These are phyloP conservation scores for Microcebus lehilahytsara DNA, from an alignment of 2,113 vertebrate genomes.

Conservation along the genomic window DNA sequence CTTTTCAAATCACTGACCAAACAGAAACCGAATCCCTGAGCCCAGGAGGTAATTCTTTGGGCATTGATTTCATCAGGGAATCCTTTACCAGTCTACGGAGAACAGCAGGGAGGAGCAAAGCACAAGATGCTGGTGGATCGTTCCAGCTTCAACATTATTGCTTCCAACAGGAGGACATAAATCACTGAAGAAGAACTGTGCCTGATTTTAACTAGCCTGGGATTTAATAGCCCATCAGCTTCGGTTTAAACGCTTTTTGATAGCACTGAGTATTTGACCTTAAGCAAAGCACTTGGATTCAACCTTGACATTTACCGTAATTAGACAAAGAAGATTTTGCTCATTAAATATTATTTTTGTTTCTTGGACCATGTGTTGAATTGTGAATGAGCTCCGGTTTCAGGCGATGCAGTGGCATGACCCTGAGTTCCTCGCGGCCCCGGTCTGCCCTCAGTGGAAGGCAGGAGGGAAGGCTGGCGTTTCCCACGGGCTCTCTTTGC, in stretches of 20 bases:
- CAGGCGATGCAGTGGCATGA: background rate
- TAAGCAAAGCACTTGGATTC: slow-evolving; percentile 71
- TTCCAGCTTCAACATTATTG: slow-evolving; percentile 40
- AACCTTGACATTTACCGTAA: slow-evolving; percentile 77
- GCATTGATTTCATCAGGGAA: slow-evolving; percentile 22
- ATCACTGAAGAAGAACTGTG: slow-evolving; percentile 39
- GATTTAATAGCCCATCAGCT: slow-evolving; percentile 52
- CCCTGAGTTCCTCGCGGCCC: background rate
- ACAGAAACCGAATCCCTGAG: background rate
- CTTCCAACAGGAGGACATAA: slow-evolving; percentile 14
- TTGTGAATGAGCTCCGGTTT: slow-evolving; percentile 46
- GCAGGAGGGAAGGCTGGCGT: background rate
- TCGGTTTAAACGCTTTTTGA: slow-evolving; percentile 72
- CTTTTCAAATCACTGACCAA: background rate
- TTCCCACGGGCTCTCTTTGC: background rate
- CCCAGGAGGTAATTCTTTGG: background rate
- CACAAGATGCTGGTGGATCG: background rate
- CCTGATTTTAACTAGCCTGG: slow-evolving; percentile 55
- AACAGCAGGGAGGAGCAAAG: background rate
- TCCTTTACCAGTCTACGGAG: background rate
- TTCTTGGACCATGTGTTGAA: slow-evolving; percentile 72
- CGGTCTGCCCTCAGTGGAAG: background rate
- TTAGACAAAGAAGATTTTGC: slow-evolving; percentile 75
- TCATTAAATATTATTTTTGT: slow-evolving; percentile 80
- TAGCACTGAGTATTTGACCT: slow-evolving; percentile 72